Evolutionary conservation across 2,888 invertebrate species (phyloP).

Genomic region (Caenorhabditis sp.): DNA sequence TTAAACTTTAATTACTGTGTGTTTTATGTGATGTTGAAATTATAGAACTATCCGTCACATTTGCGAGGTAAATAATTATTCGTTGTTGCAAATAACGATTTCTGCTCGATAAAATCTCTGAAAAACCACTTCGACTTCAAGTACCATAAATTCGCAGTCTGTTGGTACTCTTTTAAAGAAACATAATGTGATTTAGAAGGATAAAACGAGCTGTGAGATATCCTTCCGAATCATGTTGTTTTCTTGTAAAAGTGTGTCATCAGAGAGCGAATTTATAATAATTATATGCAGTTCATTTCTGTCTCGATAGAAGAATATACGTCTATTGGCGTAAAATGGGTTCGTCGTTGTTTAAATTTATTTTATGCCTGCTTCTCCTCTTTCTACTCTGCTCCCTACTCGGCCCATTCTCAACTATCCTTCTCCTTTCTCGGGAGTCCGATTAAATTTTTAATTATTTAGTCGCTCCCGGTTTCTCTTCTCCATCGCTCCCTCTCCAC

Average conservation of each 20-base stretch:
- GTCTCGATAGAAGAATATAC: not conserved
- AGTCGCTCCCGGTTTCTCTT: not conserved
- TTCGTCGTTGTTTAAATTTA: conserved; percentile 21
- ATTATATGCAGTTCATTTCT: not conserved
- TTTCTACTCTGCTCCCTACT: not conserved
- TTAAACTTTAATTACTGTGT: too few species aligned
- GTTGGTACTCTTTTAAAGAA: too few species aligned
- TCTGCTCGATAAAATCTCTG: not conserved
- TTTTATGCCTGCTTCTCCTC: not conserved
- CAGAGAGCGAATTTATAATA: too few species aligned
- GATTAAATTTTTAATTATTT: conserved; percentile 53
- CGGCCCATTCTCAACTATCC: not conserved
- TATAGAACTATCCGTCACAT: not conserved
- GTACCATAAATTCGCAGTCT: too few species aligned
- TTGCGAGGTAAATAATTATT: not conserved
- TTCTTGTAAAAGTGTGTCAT: too few species aligned
- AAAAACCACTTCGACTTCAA: not conserved
- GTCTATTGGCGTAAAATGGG: not conserved
- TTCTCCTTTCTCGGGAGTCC: not conserved
- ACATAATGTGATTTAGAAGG: too few species aligned
- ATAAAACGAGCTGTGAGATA: too few species aligned
- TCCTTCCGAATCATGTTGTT: too few species aligned
- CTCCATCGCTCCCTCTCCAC: not conserved
- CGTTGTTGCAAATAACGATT: not conserved
- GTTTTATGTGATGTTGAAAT: too few species aligned